These are phyloP conservation scores for Gari tellinella DNA, from an alignment of 2,888 invertebrate species.

Conservation along the genomic window DNA sequence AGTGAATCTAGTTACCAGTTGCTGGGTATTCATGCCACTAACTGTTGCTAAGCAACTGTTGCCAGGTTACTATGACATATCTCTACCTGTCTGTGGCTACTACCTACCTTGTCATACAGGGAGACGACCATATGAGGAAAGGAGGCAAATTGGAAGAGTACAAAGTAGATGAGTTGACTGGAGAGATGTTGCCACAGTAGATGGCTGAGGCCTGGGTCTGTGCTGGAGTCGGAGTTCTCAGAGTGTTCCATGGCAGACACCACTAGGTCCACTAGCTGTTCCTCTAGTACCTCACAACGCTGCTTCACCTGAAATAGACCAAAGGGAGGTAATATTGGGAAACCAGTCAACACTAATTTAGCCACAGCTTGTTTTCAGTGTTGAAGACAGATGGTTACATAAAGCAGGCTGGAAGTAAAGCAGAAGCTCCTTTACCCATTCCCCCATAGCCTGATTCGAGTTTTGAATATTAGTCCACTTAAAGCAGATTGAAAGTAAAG, in stretches of 20 bases:
- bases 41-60: too few relatives aligned
- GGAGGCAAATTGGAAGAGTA: slow-evolving; percentile 96
- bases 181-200: slow-evolving; percentile 94
- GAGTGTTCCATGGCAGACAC: slow-evolving; percentile 96
- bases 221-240: slow-evolving; percentile 86
- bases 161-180: slow-evolving; percentile 97
- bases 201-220: slow-evolving; percentile 74
- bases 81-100: too few relatives aligned
- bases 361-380: too few relatives aligned
- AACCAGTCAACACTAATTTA: background rate
- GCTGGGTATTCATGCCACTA: too few relatives aligned
- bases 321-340: background rate
- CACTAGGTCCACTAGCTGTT: slow-evolving; percentile 95
- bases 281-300: slow-evolving; percentile 94
- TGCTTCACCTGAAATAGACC: slow-evolving; percentile 89
- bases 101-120: slow-evolving; percentile 92
- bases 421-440: too few relatives aligned
- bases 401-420: too few relatives aligned
- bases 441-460: too few relatives aligned
- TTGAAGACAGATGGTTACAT: too few relatives aligned
- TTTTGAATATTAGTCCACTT: too few relatives aligned
- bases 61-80: too few relatives aligned
- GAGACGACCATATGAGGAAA: slow-evolving; percentile 96
- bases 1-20: too few relatives aligned
- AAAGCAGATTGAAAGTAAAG: too few relatives aligned